A percentile compares a stretch with the other conserved stretches of the same genome.
phyloP scores from a whole-genome alignment of 2,888 invertebrate species.

The Rhorus exstirpatorius region DNA sequence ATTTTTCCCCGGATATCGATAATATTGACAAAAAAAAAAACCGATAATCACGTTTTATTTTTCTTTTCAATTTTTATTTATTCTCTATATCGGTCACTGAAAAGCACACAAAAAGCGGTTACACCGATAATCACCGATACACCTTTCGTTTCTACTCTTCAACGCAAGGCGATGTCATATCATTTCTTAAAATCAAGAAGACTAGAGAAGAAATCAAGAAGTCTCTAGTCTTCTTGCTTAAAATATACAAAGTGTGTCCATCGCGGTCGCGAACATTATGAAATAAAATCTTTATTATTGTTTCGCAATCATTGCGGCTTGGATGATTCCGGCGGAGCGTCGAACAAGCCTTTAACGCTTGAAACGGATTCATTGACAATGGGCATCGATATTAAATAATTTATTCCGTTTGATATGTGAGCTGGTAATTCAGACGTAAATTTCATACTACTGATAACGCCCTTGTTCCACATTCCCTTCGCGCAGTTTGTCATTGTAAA shows the following conservation, averaged over 20 bases:
- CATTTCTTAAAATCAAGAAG: no score
- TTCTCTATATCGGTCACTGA: background rate
- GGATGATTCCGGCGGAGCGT: constrained; percentile 32
- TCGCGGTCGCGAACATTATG: background rate
- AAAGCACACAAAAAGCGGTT: background rate
- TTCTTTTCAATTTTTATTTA: no score
- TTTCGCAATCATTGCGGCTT: constrained; percentile 49
- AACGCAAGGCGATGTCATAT: background rate
- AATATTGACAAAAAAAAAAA: no score
- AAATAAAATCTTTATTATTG: constrained; percentile 10
- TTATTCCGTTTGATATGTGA: constrained; percentile 74
- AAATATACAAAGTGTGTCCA: background rate
- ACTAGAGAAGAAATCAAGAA: no score
- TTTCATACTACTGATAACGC: constrained; percentile 77
- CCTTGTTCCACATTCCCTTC: constrained; percentile 78
- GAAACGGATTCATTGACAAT: constrained; percentile 44
- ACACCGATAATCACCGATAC: background rate
- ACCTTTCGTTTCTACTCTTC: background rate
- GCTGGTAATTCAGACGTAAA: constrained; percentile 78
- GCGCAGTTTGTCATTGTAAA: constrained; percentile 69
- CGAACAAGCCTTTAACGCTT: constrained; percentile 41
- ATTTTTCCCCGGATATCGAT: no score
- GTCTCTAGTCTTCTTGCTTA: no score
- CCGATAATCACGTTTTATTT: no score
- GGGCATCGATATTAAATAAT: constrained; percentile 61